Evolutionary conservation across 2,888 invertebrate species (phyloP), one percentile per base, ranked within the genome.

Genomic region (Megaustenia siamemsis): DNA sequence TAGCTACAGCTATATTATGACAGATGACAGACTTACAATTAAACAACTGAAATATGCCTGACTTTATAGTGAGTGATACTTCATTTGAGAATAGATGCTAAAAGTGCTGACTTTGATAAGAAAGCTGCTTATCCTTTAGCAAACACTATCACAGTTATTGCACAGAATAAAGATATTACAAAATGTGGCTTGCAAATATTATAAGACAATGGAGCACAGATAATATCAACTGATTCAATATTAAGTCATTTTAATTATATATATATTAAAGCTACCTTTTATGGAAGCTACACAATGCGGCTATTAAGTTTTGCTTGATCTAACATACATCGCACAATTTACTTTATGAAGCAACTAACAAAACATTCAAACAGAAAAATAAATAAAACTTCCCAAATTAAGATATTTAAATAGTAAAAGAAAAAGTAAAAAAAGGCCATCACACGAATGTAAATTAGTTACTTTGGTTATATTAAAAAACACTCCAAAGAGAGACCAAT

Each of bases 401-500:
- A 49, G 32, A 73, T 49, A 49, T 8, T 28, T 73, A n/a, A 49
- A 28, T 18, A 45, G 38, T 40, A 77, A 63, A 63, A 38, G 3
- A 28, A 77, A 28, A n/a, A 43, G 15, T 49, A 63, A 28, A 63
- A 28, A 78, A 40, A 78, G 28, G 43, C 66, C 77, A 78, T 66
- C 45, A 66, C 32, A 28, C n/a, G 32, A 66, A 56, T 66, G 18
- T 43, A 40, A 66, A 53, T n/a, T 32, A 78, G 78, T n/a, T 53
- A 56, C 35, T 21, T 35, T 35, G 32, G 45, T 66, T 78, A 78
- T 40, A 78, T 63, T 28, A 28, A 49, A 43, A 60, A 45, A 56
- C 38, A 76, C 53, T 32, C 35, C n/a, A 76, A 76, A 43, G 32
- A 76, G 18, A 56, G 63, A 66, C 66, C 10, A 69, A 53, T n/a